These are phyloP conservation scores for Phthorimaea operculella DNA, from an alignment of 1,140 invertebrate genomes.

Conservation along the genomic window DNA sequence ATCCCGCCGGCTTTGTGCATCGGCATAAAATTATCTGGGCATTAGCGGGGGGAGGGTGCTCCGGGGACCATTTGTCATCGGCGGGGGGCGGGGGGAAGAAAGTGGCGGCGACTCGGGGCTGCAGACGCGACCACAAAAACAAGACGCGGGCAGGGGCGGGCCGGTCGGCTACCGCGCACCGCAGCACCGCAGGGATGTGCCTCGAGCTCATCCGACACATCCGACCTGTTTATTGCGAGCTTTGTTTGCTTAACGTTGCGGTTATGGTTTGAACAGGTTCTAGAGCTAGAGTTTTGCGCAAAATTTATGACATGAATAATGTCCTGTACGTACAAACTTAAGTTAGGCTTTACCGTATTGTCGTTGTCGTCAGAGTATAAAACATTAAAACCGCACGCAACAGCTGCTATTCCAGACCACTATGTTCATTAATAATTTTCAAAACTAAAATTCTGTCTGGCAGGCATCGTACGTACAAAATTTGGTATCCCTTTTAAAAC, in stretches of 20 bases:
- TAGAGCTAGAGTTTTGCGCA: background rate
- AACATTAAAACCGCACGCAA: too few relatives aligned
- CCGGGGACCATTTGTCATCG: conserved; percentile 63
- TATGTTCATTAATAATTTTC: too few relatives aligned
- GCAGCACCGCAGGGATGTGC: conserved; percentile 26
- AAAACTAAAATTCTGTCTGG: too few relatives aligned
- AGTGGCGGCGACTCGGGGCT: conserved; percentile 60
- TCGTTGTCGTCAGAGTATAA: too few relatives aligned
- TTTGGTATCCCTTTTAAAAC: background rate
- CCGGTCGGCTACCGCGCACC: conserved; percentile 26
- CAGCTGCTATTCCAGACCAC: too few relatives aligned
- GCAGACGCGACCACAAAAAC: conserved; percentile 65
- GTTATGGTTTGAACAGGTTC: background rate
- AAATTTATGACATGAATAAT: too few relatives aligned
- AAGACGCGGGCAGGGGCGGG: conserved; percentile 46
- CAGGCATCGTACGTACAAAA: background rate
- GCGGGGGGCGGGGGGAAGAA: conserved; percentile 40
- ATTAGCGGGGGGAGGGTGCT: conserved; percentile 41
- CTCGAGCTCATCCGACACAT: background rate
- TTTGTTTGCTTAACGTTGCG: conserved; percentile 17
- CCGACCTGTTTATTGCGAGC: background rate
- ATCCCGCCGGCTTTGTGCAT: conserved; percentile 43
- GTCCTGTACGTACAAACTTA: too few relatives aligned
- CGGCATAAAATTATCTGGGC: conserved; percentile 59
- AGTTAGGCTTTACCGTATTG: too few relatives aligned